These are phyloP conservation scores for Hippoglossus stenolepis DNA, from an alignment of 2,113 vertebrate species.

Conservation along the genomic window DNA sequence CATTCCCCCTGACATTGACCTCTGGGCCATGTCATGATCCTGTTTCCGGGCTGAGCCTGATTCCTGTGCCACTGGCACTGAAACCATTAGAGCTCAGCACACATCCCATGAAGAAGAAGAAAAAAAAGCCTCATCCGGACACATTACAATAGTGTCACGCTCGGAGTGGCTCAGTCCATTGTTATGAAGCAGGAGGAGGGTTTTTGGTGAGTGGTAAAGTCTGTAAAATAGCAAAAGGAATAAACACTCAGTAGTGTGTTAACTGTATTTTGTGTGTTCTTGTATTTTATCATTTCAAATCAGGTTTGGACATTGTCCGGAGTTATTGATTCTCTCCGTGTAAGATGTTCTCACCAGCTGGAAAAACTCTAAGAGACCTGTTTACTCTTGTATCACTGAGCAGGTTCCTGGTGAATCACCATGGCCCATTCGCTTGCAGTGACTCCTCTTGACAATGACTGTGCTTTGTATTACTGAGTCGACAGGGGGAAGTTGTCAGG, in stretches of 20 bases:
- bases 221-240: slow-evolving; percentile 52
- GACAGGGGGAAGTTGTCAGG: too few relatives aligned
- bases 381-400: too few relatives aligned
- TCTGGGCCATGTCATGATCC: slow-evolving; percentile 45
- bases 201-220: slow-evolving; percentile 68
- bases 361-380: too few relatives aligned
- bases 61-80: slow-evolving; percentile 46
- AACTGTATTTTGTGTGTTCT: too few relatives aligned
- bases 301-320: too few relatives aligned
- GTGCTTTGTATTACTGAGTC: too few relatives aligned
- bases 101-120: slow-evolving; percentile 13
- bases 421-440: too few relatives aligned
- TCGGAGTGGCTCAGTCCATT: slow-evolving; percentile 63
- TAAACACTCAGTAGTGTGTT: slow-evolving; percentile 1
- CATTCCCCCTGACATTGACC: slow-evolving; percentile 27
- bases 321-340: too few relatives aligned
- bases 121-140: slow-evolving; percentile 62
- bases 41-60: slow-evolving; percentile 57
- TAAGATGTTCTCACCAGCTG: too few relatives aligned
- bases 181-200: slow-evolving; percentile 73
- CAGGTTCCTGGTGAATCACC: background rate
- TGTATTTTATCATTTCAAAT: too few relatives aligned
- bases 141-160: slow-evolving; percentile 76
- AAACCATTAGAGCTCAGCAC: slow-evolving; percentile 55
- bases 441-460: too few relatives aligned